Conservation (phyloP, 1,140 invertebrate species). For the Ips typographus region DNA sequence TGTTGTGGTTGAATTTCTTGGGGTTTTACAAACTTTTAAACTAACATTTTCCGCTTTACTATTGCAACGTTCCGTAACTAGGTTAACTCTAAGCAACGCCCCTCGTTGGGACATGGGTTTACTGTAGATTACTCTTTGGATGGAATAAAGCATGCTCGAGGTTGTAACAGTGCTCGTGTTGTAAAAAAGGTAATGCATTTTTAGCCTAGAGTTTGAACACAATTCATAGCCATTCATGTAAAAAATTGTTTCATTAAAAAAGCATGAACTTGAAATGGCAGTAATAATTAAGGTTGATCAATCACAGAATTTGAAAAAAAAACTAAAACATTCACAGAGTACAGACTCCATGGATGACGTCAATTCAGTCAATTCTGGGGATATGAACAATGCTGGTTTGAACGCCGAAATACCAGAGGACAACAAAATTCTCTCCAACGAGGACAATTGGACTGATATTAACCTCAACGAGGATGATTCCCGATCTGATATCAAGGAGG, state of each 20-base stretch:
- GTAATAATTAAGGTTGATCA: too few relatives aligned
- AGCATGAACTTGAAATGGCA: too few relatives aligned
- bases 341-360: conserved; percentile 77
- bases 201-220: conserved; percentile 4
- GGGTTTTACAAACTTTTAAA: conserved; percentile 1
- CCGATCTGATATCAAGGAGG: conserved; percentile 65
- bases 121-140: conserved; percentile 54
- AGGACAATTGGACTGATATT: conserved; percentile 90
- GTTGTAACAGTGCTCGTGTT: conserved; percentile 51
- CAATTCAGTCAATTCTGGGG: conserved; percentile 66
- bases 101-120: conserved; percentile 53
- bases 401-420: conserved; percentile 65
- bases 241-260: too few relatives aligned
- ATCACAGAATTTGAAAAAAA: too few relatives aligned
- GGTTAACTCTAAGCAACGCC: conserved; percentile 53
- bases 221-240: background rate
- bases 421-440: conserved; percentile 66
- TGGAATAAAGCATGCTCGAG: conserved; percentile 53
- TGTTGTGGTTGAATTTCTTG: too few relatives aligned
- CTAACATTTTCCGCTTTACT: conserved; percentile 38
- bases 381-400: conserved; percentile 66
- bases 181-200: conserved; percentile 47
- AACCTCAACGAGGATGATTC: conserved; percentile 78
- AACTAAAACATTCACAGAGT: conserved; percentile 57
- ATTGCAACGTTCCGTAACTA: conserved; percentile 47